A percentile compares a stretch with the other conserved stretches of the same genome.
Conservation (phyloP, 2,113 vertebrate species). For the Pterocles gutturalis region DNA sequence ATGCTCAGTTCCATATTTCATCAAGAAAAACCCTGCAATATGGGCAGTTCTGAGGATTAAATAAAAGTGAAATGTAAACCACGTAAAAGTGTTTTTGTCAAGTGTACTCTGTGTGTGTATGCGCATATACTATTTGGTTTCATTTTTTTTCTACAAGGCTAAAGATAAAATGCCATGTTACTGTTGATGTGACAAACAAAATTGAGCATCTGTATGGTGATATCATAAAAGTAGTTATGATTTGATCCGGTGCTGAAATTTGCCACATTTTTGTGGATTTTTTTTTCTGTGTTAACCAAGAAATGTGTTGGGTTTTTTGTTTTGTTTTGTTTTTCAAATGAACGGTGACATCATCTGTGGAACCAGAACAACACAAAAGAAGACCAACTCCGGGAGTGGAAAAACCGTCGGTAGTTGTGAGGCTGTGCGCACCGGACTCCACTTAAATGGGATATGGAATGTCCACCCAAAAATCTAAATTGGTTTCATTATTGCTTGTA, state of each 20-base stretch:
- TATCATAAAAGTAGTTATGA: neutral
- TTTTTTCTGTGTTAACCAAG: neutral
- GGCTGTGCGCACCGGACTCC: constrained; percentile 31
- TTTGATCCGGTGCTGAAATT: constrained; percentile 21
- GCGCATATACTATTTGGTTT: constrained; percentile 20
- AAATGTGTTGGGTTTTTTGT: neutral
- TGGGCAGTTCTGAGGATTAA: constrained; percentile 92
- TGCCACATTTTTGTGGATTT: neutral
- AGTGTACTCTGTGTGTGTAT: constrained; percentile 69
- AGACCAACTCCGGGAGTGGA: neutral
- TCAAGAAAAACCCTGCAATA: constrained; percentile 86
- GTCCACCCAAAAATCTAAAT: neutral
- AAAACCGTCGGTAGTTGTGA: constrained; percentile 27
- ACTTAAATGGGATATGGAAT: constrained; percentile 14
- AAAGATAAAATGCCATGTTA: constrained; percentile 45
- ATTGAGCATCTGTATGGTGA: neutral
- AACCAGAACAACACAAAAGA: constrained; percentile 18
- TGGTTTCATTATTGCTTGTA: constrained; percentile 20
- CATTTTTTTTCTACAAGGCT: constrained; percentile 9
- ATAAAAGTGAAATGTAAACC: constrained; percentile 88
- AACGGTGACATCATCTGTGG: neutral
- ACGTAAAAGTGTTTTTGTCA: constrained; percentile 74
- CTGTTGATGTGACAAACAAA: constrained; percentile 28
- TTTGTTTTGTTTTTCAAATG: neutral
- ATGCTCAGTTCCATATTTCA: constrained; percentile 94